These are phyloP conservation scores for Psococerastis gibbosa DNA, from an alignment of 2,888 invertebrate species.

Conservation along the genomic window DNA sequence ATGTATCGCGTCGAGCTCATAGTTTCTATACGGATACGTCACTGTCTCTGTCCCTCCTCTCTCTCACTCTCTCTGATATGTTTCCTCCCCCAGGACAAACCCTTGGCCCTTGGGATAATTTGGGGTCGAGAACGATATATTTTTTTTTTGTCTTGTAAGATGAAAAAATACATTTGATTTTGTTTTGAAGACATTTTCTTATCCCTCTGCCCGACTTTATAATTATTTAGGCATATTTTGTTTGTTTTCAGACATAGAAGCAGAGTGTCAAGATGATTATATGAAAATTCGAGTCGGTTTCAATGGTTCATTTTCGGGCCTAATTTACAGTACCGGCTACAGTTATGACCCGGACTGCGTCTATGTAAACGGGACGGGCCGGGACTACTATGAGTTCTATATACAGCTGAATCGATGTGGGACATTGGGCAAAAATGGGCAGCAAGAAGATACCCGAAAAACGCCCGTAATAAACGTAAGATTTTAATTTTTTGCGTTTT, in stretches of 20 bases:
- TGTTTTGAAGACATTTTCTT: constrained; percentile 9
- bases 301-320: constrained; percentile 74
- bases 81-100: too few relatives aligned
- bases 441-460: constrained; percentile 66
- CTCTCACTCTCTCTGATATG: too few relatives aligned
- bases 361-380: constrained; percentile 83
- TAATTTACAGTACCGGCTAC: constrained; percentile 83
- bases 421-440: constrained; percentile 71
- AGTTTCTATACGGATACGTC: too few relatives aligned
- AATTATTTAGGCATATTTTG: too few relatives aligned
- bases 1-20: too few relatives aligned
- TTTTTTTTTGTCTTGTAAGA: too few relatives aligned
- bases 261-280: constrained; percentile 87
- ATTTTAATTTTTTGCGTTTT: too few relatives aligned
- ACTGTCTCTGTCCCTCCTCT: too few relatives aligned
- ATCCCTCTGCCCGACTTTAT: too few relatives aligned
- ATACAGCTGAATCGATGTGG: constrained; percentile 85
- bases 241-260: constrained; percentile 60
- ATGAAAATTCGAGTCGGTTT: constrained; percentile 88
- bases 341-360: constrained; percentile 88
- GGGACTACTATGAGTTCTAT: constrained; percentile 83
- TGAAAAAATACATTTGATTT: constrained; percentile 7
- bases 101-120: too few relatives aligned
- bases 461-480: constrained; percentile 20
- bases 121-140: constrained; percentile 1